phyloP scores from a whole-genome alignment of 2,888 invertebrate species.

The Pandemis heparana region DNA sequence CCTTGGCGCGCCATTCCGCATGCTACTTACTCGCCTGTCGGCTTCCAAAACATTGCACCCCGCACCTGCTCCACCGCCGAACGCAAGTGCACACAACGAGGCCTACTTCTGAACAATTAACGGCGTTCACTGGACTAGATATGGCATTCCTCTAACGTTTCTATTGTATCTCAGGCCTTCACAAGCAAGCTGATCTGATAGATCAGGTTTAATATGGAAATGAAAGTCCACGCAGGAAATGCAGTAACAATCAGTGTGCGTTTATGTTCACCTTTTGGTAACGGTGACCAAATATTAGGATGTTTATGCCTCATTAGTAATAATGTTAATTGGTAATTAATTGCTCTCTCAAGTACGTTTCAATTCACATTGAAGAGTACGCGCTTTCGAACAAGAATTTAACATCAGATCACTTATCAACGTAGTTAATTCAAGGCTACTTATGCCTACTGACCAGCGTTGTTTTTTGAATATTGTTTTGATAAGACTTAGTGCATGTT shows the following conservation, averaged over 20 bases:
- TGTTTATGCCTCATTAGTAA: too few relatives aligned
- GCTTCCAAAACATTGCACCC: constrained; percentile 75
- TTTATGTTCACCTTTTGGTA: too few relatives aligned
- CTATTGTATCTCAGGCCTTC: not conserved
- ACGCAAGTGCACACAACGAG: constrained; percentile 7
- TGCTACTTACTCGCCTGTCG: constrained; percentile 44
- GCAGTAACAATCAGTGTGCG: too few relatives aligned
- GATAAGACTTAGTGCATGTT: constrained; percentile 67
- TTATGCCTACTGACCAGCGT: constrained; percentile 58
- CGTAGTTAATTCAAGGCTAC: constrained; percentile 64
- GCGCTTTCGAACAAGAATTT: constrained; percentile 45
- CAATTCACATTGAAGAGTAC: constrained; percentile 8
- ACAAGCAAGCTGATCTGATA: not conserved
- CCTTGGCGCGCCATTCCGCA: constrained; percentile 16
- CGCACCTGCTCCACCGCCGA: constrained; percentile 31
- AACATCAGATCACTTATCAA: constrained; percentile 51
- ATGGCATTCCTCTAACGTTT: not conserved
- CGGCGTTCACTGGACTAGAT: not conserved
- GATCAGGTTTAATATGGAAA: not conserved
- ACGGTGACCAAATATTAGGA: too few relatives aligned
- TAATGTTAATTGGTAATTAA: not conserved
- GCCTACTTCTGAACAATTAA: not conserved
- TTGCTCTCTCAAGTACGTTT: not conserved
- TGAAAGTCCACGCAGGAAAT: not conserved
- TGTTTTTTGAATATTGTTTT: constrained; percentile 72